Evolutionary conservation across 1,140 invertebrate species (phyloP).

Genomic region (Hyposmocoma kahamanoa): DNA sequence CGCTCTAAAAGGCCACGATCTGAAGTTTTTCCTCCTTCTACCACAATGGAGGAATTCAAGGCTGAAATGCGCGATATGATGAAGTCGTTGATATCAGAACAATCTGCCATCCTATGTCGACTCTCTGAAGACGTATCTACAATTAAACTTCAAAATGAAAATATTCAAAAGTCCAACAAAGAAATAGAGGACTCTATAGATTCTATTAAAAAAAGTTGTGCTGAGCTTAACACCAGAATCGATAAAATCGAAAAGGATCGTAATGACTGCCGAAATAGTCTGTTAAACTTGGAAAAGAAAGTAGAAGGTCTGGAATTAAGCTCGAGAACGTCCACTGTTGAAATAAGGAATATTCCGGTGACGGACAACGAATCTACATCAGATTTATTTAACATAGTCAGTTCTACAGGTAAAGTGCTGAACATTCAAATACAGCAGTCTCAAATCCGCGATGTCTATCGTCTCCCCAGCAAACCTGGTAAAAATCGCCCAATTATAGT

Average conservation of each 20-base stretch:
- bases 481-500: not conserved
- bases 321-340: not conserved
- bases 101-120: too few relatives aligned
- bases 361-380: not conserved
- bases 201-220: not conserved
- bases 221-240: not conserved
- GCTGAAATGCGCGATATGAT: too few relatives aligned
- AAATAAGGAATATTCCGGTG: not conserved
- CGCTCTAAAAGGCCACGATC: too few relatives aligned
- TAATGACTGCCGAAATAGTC: not conserved
- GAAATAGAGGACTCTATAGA: not conserved
- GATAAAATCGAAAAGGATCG: not conserved
- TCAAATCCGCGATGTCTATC: not conserved
- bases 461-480: not conserved
- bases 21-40: too few relatives aligned
- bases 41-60: too few relatives aligned
- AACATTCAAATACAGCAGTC: not conserved
- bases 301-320: not conserved
- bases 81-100: too few relatives aligned
- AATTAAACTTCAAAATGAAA: not conserved
- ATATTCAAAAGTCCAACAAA: not conserved
- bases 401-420: not conserved
- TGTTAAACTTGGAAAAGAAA: not conserved
- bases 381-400: not conserved
- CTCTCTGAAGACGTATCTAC: not conserved